Conservation (phyloP, 2,888 invertebrate species). For the Anticlea derivata region DNA sequence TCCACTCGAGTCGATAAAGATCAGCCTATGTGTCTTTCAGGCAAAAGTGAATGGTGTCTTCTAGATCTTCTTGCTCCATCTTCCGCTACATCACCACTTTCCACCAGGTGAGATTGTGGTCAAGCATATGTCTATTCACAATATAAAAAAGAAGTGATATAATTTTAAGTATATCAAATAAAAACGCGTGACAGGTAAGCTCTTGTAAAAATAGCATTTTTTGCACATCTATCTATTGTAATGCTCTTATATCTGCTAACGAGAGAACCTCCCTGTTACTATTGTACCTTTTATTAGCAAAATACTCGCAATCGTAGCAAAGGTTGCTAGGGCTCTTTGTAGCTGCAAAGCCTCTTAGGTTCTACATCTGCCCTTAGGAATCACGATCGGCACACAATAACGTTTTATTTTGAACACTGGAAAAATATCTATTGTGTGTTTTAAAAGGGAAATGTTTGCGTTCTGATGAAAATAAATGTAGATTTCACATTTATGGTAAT, state of each 20-base stretch:
- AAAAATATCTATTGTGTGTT: slow-evolving; percentile 27
- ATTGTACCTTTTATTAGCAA: slow-evolving; percentile 21
- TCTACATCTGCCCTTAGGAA: slow-evolving; percentile 30
- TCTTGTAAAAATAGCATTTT: slow-evolving; percentile 1
- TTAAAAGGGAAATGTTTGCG: slow-evolving; percentile 28
- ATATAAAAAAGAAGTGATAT: slow-evolving; percentile 39
- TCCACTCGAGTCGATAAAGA: too few species aligned
- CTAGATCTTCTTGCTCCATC: too few species aligned
- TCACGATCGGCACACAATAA: slow-evolving; percentile 32
- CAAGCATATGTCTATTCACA: too few species aligned
- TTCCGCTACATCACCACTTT: too few species aligned
- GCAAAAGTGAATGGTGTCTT: too few species aligned
- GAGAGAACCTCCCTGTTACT: slow-evolving; percentile 19
- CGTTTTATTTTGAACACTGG: slow-evolving; percentile 28
- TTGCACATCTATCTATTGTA: slow-evolving; percentile 21
- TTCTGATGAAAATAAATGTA: slow-evolving; percentile 25
- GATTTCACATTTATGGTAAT: slow-evolving; percentile 21
- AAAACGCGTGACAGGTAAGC: not conserved
- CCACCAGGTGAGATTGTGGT: too few species aligned
- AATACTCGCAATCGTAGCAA: slow-evolving; percentile 27
- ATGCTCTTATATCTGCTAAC: slow-evolving; percentile 26
- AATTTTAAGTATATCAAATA: slow-evolving; percentile 10
- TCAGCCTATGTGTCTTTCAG: too few species aligned
- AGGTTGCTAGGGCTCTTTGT: slow-evolving; percentile 37
- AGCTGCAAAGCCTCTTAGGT: slow-evolving; percentile 37